These are phyloP conservation scores for Chromoteleia sp. DNA, from an alignment of 2,888 invertebrate species.

Conservation along the genomic window DNA sequence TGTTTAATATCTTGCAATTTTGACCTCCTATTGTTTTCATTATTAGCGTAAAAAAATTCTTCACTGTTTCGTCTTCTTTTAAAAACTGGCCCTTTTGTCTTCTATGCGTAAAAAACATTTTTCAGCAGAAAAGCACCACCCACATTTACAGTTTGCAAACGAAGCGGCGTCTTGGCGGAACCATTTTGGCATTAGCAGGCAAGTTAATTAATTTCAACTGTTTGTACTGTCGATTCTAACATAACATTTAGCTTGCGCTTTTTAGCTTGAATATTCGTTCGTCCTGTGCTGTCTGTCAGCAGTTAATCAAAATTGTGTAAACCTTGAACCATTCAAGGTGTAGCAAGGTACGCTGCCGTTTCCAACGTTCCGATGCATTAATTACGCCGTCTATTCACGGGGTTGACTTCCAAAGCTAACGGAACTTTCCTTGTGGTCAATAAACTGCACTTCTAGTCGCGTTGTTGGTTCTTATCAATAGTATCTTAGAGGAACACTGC, in stretches of 20 bases:
- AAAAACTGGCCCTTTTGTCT: too few relatives aligned
- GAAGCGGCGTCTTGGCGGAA: slow-evolving; percentile 10
- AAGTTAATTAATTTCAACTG: slow-evolving; percentile 77
- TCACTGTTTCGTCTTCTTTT: too few relatives aligned
- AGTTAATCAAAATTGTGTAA: slow-evolving; percentile 68
- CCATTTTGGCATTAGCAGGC: slow-evolving; percentile 33
- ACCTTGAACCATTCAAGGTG: slow-evolving; percentile 59
- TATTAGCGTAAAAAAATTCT: too few relatives aligned
- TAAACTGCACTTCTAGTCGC: slow-evolving; percentile 25
- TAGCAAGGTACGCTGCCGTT: slow-evolving; percentile 38
- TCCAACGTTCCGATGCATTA: slow-evolving; percentile 56
- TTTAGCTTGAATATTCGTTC: slow-evolving; percentile 67
- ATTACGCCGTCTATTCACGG: slow-evolving; percentile 58
- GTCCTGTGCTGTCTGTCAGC: slow-evolving; percentile 50
- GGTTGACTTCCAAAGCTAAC: slow-evolving; percentile 52
- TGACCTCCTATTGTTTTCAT: too few relatives aligned
- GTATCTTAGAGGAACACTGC: neutral
- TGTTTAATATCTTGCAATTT: too few relatives aligned
- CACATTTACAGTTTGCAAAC: slow-evolving; percentile 11
- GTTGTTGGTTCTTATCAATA: slow-evolving; percentile 23
- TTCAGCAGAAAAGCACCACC: neutral
- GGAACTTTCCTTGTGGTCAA: slow-evolving; percentile 45
- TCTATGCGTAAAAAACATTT: too few relatives aligned
- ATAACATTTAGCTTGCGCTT: slow-evolving; percentile 77
- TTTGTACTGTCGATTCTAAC: slow-evolving; percentile 77